Evolutionary conservation across 1,140 invertebrate genomes (phyloP).

Genomic region (Scaptomyza montana): DNA sequence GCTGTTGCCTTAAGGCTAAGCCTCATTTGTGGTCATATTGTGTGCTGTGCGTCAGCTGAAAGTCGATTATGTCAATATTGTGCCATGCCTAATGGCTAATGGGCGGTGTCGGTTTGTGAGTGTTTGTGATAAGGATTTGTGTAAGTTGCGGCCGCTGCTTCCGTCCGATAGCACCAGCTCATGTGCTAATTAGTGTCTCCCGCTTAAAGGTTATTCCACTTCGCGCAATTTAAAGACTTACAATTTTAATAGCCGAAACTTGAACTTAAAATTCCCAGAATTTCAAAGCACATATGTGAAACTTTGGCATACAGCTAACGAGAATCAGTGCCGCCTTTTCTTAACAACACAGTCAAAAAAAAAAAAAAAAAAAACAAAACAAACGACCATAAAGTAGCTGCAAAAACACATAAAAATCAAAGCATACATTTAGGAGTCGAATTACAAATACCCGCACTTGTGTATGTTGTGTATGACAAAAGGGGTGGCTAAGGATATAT

Average conservation of each 20-base stretch:
- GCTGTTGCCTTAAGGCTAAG: conserved; percentile 67
- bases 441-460: conserved; percentile 39
- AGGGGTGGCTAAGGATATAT: conserved; percentile 33
- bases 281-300: conserved; percentile 31
- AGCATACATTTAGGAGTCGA: conserved; percentile 72
- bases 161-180: conserved; percentile 33
- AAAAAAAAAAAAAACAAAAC: background rate
- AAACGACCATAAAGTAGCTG: conserved; percentile 50
- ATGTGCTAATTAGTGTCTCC: conserved; percentile 69
- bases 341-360: conserved; percentile 1
- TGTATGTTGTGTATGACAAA: background rate
- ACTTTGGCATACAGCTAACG: conserved; percentile 9
- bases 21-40: conserved; percentile 80
- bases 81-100: conserved; percentile 41
- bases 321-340: conserved; percentile 13
- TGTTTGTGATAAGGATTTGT: conserved; percentile 68
- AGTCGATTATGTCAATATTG: conserved; percentile 82
- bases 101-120: conserved; percentile 19
- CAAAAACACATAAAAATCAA: conserved; percentile 67
- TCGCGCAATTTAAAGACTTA: background rate
- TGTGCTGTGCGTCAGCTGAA: conserved; percentile 73
- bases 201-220: conserved; percentile 44
- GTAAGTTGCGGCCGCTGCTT: conserved; percentile 41
- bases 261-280: background rate
- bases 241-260: conserved; percentile 38